These are phyloP conservation scores for Poecilobothrus nobilitatus DNA, from an alignment of 2,888 invertebrate genomes.

Conservation along the genomic window DNA sequence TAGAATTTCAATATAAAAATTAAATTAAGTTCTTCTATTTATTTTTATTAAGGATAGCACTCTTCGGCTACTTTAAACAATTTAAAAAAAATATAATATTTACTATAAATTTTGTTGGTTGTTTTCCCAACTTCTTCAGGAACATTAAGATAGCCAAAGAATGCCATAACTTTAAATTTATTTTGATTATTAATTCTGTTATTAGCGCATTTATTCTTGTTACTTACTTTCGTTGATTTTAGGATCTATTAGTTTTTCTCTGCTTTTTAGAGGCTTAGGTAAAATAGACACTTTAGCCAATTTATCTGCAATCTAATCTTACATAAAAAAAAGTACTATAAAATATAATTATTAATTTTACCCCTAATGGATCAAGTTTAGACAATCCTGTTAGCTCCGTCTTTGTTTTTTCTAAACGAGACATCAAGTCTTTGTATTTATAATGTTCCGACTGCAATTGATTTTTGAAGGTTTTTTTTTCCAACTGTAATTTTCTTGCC, in stretches of 20 bases:
- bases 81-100: no score
- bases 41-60: no score
- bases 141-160: no score
- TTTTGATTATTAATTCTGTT: no score
- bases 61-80: no score
- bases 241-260: neutral
- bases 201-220: no score
- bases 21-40: no score
- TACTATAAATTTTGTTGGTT: no score
- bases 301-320: slow-evolving; percentile 5
- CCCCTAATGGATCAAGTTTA: slow-evolving; percentile 37
- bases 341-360: slow-evolving; percentile 18
- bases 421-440: slow-evolving; percentile 61
- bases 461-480: slow-evolving; percentile 64
- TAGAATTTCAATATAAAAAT: no score
- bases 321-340: neutral
- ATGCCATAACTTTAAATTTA: no score
- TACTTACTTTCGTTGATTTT: neutral
- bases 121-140: no score
- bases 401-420: slow-evolving; percentile 50
- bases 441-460: slow-evolving; percentile 59
- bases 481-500: slow-evolving; percentile 61
- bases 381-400: slow-evolving; percentile 36
- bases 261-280: neutral
- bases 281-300: slow-evolving; percentile 8